These are phyloP conservation scores for Sebastiscus tertius DNA, from an alignment of 2,797 vertebrate species.

Conservation along the genomic window DNA sequence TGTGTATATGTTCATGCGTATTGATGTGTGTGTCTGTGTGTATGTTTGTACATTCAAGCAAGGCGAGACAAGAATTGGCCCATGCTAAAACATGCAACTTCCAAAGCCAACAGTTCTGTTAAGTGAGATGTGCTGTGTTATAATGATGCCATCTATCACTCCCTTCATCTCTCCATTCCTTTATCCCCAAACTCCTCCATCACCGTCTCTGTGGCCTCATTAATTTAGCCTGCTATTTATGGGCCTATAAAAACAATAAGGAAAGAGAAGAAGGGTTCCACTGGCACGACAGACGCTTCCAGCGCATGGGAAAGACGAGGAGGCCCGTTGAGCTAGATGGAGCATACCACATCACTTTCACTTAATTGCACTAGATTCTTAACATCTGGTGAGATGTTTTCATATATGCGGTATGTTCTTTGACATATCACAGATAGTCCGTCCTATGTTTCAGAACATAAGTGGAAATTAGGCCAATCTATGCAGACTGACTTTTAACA, in stretches of 20 bases:
- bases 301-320: conserved; percentile 67
- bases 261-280: conserved; percentile 64
- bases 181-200: conserved; percentile 73
- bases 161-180: conserved; percentile 75
- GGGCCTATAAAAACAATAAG: conserved; percentile 78
- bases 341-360: conserved; percentile 59
- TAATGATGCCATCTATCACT: conserved; percentile 84
- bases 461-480: conserved; percentile 18
- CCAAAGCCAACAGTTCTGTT: conserved; percentile 79
- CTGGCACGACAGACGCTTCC: conserved; percentile 57
- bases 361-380: conserved; percentile 68
- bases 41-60: conserved; percentile 44
- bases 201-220: conserved; percentile 75
- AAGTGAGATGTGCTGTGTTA: conserved; percentile 76
- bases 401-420: conserved; percentile 33
- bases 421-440: conserved; percentile 27
- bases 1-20: background rate
- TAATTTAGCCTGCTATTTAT: conserved; percentile 80
- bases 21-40: conserved; percentile 9
- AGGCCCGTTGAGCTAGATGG: conserved; percentile 52
- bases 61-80: conserved; percentile 52
- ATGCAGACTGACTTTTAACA: background rate
- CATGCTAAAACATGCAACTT: conserved; percentile 60
- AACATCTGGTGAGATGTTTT: conserved; percentile 71
- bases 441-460: conserved; percentile 18